phyloP scores from a whole-genome alignment of 2,113 vertebrate genomes.

The Pseudorectes ferrugineus region DNA sequence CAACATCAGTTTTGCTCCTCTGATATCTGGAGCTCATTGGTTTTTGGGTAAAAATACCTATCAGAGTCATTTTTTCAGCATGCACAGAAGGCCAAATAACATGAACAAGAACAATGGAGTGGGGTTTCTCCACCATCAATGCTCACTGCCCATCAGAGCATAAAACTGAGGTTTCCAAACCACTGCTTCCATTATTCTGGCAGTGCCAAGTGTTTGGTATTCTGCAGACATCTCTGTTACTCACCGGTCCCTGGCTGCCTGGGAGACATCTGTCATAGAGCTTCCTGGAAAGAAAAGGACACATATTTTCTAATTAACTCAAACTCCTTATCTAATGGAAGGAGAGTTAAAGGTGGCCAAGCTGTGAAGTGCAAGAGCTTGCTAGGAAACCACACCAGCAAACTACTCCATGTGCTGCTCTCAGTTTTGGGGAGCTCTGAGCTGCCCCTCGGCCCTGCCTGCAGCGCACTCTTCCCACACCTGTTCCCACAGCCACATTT shows the following conservation, averaged over 20 bases:
- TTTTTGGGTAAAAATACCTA: neutral
- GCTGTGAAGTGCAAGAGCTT: neutral
- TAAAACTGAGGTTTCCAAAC: neutral
- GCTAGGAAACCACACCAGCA: neutral
- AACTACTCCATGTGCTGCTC: fast-evolving
- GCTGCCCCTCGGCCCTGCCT: neutral
- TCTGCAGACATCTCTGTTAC: neutral
- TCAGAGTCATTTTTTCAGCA: neutral
- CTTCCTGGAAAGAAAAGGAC: conserved; percentile 9
- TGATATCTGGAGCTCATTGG: neutral
- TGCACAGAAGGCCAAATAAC: neutral
- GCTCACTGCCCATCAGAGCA: neutral
- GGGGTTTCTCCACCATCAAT: neutral
- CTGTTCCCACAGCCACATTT: neutral
- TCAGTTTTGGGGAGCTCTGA: neutral
- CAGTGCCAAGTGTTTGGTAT: neutral
- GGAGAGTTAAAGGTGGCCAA: neutral
- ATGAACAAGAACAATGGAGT: neutral
- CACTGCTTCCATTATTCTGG: neutral
- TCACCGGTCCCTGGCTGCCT: conserved; percentile 48
- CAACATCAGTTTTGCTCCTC: neutral
- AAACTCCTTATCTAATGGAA: neutral
- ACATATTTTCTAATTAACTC: neutral
- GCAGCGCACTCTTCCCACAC: neutral
- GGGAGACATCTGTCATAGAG: neutral